These are phyloP conservation scores for Verasper variegatus DNA, from an alignment of 2,113 vertebrate species.

Conservation along the genomic window DNA sequence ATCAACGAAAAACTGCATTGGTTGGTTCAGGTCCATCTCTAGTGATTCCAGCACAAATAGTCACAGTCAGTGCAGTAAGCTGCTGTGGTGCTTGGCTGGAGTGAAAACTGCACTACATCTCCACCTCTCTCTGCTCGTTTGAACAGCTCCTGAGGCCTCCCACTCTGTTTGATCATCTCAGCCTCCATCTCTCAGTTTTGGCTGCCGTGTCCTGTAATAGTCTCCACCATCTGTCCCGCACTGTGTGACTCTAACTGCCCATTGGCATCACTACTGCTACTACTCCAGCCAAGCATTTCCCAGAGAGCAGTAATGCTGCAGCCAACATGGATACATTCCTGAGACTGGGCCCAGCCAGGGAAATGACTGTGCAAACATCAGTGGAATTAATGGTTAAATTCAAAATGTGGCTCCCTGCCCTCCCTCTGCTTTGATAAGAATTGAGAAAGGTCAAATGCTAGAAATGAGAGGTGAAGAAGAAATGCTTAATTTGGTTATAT, in stretches of 20 bases:
- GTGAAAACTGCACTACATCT: background rate
- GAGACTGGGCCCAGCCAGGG: slow-evolving; percentile 1
- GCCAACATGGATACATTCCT: slow-evolving; percentile 49
- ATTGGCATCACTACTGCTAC: slow-evolving; percentile 24
- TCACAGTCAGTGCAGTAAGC: background rate
- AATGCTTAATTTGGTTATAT: slow-evolving; percentile 12
- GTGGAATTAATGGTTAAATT: slow-evolving; percentile 29
- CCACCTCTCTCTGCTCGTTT: too few species aligned
- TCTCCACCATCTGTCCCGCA: slow-evolving; percentile 33
- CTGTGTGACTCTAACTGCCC: slow-evolving; percentile 35
- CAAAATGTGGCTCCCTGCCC: background rate
- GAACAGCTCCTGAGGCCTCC: background rate
- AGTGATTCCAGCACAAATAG: background rate
- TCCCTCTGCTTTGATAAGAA: slow-evolving; percentile 31
- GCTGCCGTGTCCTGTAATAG: slow-evolving; percentile 15
- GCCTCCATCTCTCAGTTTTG: slow-evolving; percentile 24
- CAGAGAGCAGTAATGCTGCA: slow-evolving; percentile 22
- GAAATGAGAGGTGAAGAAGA: slow-evolving; percentile 11
- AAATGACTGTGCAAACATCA: slow-evolving; percentile 35
- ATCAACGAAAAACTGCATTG: background rate
- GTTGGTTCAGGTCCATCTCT: background rate
- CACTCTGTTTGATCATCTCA: slow-evolving; percentile 14
- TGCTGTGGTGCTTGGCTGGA: too few species aligned
- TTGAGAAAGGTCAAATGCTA: slow-evolving; percentile 30
- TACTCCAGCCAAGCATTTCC: slow-evolving; percentile 22